A percentile compares a stretch with the other conserved stretches of the same genome.
These are phyloP conservation scores for Drosophila testacea DNA, from an alignment of 2,888 invertebrate species.

Conservation along the genomic window DNA sequence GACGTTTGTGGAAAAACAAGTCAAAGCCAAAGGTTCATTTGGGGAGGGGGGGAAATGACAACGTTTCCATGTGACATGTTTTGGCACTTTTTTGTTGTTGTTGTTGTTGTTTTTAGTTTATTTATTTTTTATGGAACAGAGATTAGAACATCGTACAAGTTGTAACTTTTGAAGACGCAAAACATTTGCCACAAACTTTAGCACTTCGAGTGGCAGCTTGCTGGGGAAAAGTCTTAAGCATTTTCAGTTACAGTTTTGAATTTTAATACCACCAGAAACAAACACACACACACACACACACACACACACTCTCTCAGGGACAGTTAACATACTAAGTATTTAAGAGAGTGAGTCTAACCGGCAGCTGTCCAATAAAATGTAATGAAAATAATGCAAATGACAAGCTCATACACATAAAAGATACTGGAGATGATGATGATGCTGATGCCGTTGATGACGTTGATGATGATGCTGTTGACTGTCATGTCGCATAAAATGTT, in stretches of 20 bases:
- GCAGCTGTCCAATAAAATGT: conserved; percentile 53
- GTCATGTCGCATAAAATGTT: conserved; percentile 64
- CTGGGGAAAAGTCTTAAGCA: conserved; percentile 30
- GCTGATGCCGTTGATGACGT: conserved; percentile 26
- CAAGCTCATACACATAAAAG: conserved; percentile 52
- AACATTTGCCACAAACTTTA: conserved; percentile 65
- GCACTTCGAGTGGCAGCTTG: conserved; percentile 46
- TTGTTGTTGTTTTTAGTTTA: conserved; percentile 33
- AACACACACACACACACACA: conserved; percentile 4
- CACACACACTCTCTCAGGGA: not conserved
- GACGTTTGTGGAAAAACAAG: conserved; percentile 67
- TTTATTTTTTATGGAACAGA: conserved; percentile 58
- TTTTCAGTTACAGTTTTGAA: conserved; percentile 48
- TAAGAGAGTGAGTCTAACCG: not conserved
- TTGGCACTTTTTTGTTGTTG: conserved; percentile 64
- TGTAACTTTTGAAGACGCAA: conserved; percentile 72
- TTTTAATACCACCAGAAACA: conserved; percentile 41
- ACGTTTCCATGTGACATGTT: conserved; percentile 73
- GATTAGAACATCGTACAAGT: conserved; percentile 76
- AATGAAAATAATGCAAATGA: conserved; percentile 76
- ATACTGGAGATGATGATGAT: conserved; percentile 21
- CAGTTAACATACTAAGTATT: conserved; percentile 7
- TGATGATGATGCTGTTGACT: conserved; percentile 31
- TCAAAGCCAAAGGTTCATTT: conserved; percentile 61
- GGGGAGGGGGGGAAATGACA: conserved; percentile 9